Evolutionary conservation across 2,888 invertebrate species (phyloP).

Genomic region (Eutolmus rufibarbis): DNA sequence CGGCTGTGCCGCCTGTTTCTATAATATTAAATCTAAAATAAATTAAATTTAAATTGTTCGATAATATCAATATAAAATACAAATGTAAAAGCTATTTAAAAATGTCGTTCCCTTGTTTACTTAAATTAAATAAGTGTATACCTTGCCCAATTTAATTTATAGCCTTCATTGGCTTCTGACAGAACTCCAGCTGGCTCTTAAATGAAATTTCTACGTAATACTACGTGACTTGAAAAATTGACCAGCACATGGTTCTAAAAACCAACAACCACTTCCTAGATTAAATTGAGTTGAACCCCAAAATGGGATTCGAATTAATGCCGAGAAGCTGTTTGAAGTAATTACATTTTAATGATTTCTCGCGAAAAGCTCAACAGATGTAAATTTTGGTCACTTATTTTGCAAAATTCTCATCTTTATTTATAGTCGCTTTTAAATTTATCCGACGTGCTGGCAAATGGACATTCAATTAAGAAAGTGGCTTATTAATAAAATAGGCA

Average conservation of each 20-base stretch:
- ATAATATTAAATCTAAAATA: too few relatives aligned
- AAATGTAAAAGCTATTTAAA: not conserved
- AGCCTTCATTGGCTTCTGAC: not conserved
- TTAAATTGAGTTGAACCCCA: not conserved
- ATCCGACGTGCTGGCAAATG: not conserved
- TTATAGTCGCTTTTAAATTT: not conserved
- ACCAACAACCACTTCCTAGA: not conserved
- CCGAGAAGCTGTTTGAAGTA: not conserved
- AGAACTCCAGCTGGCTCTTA: not conserved
- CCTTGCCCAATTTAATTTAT: not conserved
- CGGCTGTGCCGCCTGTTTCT: too few relatives aligned
- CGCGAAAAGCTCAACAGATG: not conserved
- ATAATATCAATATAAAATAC: not conserved
- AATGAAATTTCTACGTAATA: not conserved
- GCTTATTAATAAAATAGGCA: not conserved
- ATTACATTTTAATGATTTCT: slow-evolving; percentile 17
- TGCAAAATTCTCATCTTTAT: not conserved
- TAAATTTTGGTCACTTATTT: not conserved
- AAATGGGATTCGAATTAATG: slow-evolving; percentile 7
- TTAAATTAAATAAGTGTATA: not conserved
- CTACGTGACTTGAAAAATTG: slow-evolving; percentile 6
- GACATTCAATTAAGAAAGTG: not conserved
- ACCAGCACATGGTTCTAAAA: not conserved
- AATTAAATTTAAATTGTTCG: too few relatives aligned
- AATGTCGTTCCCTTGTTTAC: not conserved